A percentile compares a stretch with the other conserved stretches of the same genome.
Conservation (phyloP, 64 coral and sea anemone genomes). For the Pocillopora verrucosa region DNA sequence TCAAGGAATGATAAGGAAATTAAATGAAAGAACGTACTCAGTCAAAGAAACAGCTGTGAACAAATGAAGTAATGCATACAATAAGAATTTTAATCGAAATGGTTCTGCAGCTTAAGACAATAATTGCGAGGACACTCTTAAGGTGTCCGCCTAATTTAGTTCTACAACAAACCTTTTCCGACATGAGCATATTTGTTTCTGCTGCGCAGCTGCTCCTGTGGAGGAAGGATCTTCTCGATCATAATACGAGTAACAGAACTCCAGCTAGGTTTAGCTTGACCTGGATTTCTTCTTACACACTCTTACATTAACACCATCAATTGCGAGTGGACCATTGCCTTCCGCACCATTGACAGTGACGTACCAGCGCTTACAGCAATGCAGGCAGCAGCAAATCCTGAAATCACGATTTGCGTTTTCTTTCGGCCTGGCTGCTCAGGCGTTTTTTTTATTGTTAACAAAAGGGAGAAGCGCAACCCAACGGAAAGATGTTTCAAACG, state of each 20-base stretch:
- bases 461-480: too few relatives aligned
- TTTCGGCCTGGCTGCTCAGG: background rate
- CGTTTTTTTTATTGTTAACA: background rate
- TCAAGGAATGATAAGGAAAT: too few relatives aligned
- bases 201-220: background rate
- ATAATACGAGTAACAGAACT: conserved; percentile 1
- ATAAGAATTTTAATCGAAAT: too few relatives aligned
- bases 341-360: conserved; percentile 22
- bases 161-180: background rate
- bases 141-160: too few relatives aligned
- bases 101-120: too few relatives aligned
- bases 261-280: background rate
- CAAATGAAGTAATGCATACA: too few relatives aligned
- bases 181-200: too few relatives aligned
- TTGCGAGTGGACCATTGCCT: conserved; percentile 11
- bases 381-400: background rate
- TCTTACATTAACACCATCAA: background rate
- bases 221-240: background rate
- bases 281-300: background rate
- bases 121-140: too few relatives aligned
- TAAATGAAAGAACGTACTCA: too few relatives aligned
- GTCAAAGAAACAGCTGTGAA: too few relatives aligned
- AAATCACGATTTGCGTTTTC: conserved; percentile 5
- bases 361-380: conserved; percentile 41
- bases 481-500: too few relatives aligned